Evolutionary conservation across 2,113 vertebrate species (phyloP), one percentile per base, ranked within the genome.

Genomic region (Xiphophorus hellerii): DNA sequence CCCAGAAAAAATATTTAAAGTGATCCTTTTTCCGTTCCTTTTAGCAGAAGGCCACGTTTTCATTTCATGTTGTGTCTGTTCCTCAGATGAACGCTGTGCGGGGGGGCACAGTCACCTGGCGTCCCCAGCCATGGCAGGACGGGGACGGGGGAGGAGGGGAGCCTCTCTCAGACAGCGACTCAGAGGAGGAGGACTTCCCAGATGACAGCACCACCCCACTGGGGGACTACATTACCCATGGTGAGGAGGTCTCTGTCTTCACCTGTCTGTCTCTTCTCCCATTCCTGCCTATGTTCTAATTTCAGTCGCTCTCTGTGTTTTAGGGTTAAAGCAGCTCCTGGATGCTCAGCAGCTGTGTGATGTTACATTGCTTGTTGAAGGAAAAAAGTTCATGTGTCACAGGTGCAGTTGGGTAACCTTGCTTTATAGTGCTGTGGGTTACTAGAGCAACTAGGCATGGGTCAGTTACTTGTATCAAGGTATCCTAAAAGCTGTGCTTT

Each of bases 271-370:
- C 33, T 71, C 69, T 58, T 63, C 66, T 35, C 37, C 61, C 29
- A 12, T 12, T 65, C 62, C 42, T 54, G 11, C 6, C 9, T 30
- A 12, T 2, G 20, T 64, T 9, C 20, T 14, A 14, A 3, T 31
- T 10, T 31, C 22, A 20, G 37, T 11, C 33, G 27, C 30, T 5
- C 7, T 12, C 20, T 76, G 42, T 74, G 11, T 75, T 70, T n/a
- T 17, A 95, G 95, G 95, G 14, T 31, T 95, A 77, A 95, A 95
- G 84, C 95, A 94, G 82, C 93, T 95, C n/a, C 86, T 95, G 70
- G 94, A 95, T 73, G 94, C 95, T 65, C 94, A 95, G 88, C 95
- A 95, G 89, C 86, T 95, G 79, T 95, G 95, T 88, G 95, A 95
- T 37, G 95, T 95, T 2, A 95, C 95, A n/a, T 85, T 95, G 13